Percentiles rank a stretch among this genome's conserved stretches.
phyloP scores from a whole-genome alignment of 2,888 invertebrate genomes.

The Mythimna pallens region DNA sequence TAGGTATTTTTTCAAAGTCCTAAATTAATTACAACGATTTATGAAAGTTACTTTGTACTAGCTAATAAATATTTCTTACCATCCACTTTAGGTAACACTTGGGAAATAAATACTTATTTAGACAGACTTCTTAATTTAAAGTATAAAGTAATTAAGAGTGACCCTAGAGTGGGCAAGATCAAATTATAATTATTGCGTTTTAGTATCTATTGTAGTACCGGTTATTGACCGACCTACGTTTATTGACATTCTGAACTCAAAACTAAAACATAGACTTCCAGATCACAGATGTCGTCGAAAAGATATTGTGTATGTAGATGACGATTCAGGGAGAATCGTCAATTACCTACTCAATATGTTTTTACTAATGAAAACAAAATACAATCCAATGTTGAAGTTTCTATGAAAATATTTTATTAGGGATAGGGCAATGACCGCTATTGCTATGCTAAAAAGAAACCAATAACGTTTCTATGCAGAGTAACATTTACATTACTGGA shows the following conservation, averaged over 20 bases:
- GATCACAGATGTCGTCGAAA: too few species aligned
- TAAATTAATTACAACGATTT: slow-evolving; percentile 28
- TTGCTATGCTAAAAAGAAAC: background rate
- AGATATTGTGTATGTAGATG: too few species aligned
- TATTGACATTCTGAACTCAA: too few species aligned
- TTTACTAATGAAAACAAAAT: too few species aligned
- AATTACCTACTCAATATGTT: too few species aligned
- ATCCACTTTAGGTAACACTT: slow-evolving; percentile 10
- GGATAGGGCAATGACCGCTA: background rate
- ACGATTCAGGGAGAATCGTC: too few species aligned
- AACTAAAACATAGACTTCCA: too few species aligned
- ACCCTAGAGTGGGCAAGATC: too few species aligned
- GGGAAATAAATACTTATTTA: background rate
- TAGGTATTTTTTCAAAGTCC: slow-evolving; percentile 16
- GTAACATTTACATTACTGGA: background rate
- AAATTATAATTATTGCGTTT: background rate
- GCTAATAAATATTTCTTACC: background rate
- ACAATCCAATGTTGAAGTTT: too few species aligned
- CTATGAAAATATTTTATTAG: background rate
- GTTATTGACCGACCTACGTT: background rate
- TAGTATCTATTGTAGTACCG: background rate
- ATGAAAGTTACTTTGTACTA: slow-evolving; percentile 7
- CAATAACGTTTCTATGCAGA: background rate
- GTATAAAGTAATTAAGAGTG: background rate
- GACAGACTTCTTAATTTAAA: background rate